phyloP scores from a whole-genome alignment of 2,113 vertebrate species.

The Silurus meridionalis region DNA sequence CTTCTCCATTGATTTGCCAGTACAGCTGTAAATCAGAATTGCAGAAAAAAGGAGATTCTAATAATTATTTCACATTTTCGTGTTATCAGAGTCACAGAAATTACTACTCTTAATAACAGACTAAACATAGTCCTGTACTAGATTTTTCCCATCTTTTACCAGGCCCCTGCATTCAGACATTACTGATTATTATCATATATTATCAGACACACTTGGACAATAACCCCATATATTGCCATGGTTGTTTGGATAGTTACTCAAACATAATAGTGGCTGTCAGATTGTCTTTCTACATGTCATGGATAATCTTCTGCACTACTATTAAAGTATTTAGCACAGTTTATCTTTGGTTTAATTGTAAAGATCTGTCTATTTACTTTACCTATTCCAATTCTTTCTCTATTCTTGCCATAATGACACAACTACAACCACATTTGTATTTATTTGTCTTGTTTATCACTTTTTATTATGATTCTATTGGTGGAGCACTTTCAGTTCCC shows the following conservation, averaged over 20 bases:
- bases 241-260: no score
- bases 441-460: neutral
- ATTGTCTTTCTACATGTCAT: neutral
- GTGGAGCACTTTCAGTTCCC: no score
- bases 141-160: no score
- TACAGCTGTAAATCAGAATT: conserved; percentile 59
- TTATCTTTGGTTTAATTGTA: neutral
- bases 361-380: neutral
- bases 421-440: neutral
- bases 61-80: neutral
- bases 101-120: neutral
- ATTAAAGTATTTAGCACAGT: neutral
- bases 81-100: neutral
- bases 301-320: neutral
- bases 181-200: neutral
- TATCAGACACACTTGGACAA: neutral
- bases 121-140: neutral
- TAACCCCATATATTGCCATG: no score
- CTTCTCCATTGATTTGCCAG: conserved; percentile 80
- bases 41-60: neutral
- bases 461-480: neutral
- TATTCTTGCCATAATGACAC: neutral
- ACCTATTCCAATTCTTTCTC: neutral
- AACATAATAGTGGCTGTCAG: neutral
- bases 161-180: neutral